Base-by-base conservation (phyloP, 2,113 vertebrate species). In the Riparia riparia region DNA sequence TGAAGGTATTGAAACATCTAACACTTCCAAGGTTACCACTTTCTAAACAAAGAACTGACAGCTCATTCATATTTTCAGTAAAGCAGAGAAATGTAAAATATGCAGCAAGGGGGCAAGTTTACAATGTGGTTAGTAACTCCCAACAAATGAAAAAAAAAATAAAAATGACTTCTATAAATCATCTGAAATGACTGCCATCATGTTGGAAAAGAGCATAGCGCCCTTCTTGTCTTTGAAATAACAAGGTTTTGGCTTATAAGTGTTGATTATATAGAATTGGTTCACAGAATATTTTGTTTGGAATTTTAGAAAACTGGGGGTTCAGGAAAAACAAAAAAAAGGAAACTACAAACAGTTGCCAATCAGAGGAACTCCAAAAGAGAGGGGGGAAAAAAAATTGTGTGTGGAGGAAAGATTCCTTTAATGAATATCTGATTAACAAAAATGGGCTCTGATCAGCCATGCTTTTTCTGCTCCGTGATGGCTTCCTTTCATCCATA, bases 71-170 rank as follows among this genome's bases (percentile, higher is more conserved):
- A 91, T 98, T 98, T 98, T 97, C 96, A 98, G 97, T 98, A 98
- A 98, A 98, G 98, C 98, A 98, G 98, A 99, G 98, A 98, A 98
- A 98, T 98, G 98, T 98, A 98, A 98, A 98, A 98, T 98, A 98
- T 98, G 98, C 98, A 98, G 98, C 98, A 98, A 98, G 98, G 98
- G 97, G 97, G 97, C 97, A 98, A 96, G 97, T 98, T 98, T 98
- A 99, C 98, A 97, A 98, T 97, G 98, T 98, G 98, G 98, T 99
- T 99, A 99, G 98, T 99, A 98, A 98, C 98, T 99, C 98, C 97
- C 98, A 98, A 98, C 98, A 98, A 98, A 98, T 97, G 98, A 98
- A 95, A 97, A 98, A 98, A 98, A 97, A 95, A 90, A 97, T 37
- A 98, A 85, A 86, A 95, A 96, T 97, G 98, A 98, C 98, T 98